Evolutionary conservation across 2,797 vertebrate species (phyloP).

Genomic region (Spondyliosoma cantharus): DNA sequence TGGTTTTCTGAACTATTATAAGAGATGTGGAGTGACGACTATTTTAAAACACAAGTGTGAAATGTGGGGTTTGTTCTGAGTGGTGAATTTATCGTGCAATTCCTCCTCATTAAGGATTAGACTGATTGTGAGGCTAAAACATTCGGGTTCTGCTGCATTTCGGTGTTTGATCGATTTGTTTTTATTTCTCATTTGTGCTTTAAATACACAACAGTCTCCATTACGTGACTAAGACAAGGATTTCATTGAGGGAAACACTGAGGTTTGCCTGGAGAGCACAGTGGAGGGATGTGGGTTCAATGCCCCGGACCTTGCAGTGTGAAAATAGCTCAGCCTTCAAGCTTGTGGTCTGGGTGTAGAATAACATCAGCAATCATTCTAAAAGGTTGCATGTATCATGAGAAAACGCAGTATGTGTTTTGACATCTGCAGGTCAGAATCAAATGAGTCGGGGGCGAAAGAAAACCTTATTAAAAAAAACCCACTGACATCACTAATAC

Average conservation of each 20-base stretch:
- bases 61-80: conserved; percentile 57
- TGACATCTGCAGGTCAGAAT: conserved; percentile 75
- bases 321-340: conserved; percentile 85
- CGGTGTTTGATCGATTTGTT: conserved; percentile 62
- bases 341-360: conserved; percentile 79
- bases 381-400: conserved; percentile 79
- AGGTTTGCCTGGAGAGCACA: conserved; percentile 80
- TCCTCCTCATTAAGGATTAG: conserved; percentile 45
- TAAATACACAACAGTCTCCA: conserved; percentile 78
- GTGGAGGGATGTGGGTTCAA: conserved; percentile 84
- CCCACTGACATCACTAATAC: conserved; percentile 80
- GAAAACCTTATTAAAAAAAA: conserved; percentile 76
- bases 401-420: conserved; percentile 71
- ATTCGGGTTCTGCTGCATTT: conserved; percentile 23
- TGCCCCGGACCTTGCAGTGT: conserved; percentile 81
- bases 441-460: conserved; percentile 66
- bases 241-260: conserved; percentile 80
- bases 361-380: conserved; percentile 80
- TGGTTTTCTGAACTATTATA: conserved; percentile 76
- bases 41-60: conserved; percentile 65
- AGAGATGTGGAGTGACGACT: conserved; percentile 53
- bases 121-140: conserved; percentile 45
- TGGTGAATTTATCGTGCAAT: conserved; percentile 50
- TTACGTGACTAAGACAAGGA: conserved; percentile 77
- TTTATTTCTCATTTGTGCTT: conserved; percentile 78